These are phyloP conservation scores for Heliconius cydno DNA, from an alignment of 2,888 invertebrate species.

Conservation along the genomic window DNA sequence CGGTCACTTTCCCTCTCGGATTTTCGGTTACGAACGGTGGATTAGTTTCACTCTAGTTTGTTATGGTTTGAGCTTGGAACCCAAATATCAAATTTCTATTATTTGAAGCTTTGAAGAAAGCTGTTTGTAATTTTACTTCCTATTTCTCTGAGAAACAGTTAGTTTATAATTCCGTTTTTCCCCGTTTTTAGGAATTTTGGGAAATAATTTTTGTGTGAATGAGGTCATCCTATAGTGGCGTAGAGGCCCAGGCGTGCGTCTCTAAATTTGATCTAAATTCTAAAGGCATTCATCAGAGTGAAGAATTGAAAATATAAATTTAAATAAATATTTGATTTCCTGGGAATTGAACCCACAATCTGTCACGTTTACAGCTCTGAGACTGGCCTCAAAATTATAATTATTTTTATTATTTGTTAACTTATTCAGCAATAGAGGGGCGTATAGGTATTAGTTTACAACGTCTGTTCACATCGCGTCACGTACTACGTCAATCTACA, in stretches of 20 bases:
- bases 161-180: no score
- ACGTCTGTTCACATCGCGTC: slow-evolving; percentile 14
- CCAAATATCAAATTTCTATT: not conserved
- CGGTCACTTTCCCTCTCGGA: slow-evolving; percentile 57
- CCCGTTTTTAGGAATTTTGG: no score
- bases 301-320: no score
- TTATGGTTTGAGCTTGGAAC: slow-evolving; percentile 3
- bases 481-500: slow-evolving; percentile 10
- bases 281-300: no score
- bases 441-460: slow-evolving; percentile 21
- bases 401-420: not conserved
- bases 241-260: no score
- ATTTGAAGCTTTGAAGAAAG: not conserved
- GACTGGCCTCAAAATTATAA: not conserved
- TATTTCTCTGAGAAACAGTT: not conserved
- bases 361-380: no score
- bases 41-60: slow-evolving; percentile 36
- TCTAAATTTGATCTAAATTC: no score
- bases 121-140: not conserved
- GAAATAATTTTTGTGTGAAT: no score
- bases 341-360: no score
- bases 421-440: not conserved
- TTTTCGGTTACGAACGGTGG: slow-evolving; percentile 37
- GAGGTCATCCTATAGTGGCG: no score
- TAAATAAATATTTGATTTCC: no score